Percentiles rank a stretch among this genome's conserved stretches.
These are phyloP conservation scores for Sialia sialis DNA, from an alignment of 2,113 vertebrate genomes.

Conservation along the genomic window DNA sequence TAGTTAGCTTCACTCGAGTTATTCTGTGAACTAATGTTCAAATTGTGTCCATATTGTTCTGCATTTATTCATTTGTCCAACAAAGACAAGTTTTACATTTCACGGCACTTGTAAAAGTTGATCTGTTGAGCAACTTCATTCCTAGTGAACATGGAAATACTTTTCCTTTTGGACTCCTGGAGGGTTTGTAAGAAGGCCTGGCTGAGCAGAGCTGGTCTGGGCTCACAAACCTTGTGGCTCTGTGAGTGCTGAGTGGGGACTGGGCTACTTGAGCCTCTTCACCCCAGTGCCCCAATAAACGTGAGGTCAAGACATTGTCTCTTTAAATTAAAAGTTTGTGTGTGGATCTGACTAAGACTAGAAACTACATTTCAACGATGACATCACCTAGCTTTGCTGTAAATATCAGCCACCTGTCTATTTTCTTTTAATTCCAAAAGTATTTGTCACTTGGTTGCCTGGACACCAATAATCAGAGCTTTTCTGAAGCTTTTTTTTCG, in stretches of 20 bases:
- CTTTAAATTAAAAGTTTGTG: neutral
- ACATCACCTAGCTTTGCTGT: neutral
- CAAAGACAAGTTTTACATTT: neutral
- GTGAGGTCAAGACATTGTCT: neutral
- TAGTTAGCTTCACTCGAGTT: neutral
- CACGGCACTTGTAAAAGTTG: rapidly evolving
- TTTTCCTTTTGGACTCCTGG: neutral
- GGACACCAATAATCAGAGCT: neutral
- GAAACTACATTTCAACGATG: neutral
- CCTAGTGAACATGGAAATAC: neutral
- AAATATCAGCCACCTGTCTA: neutral
- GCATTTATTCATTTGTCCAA: neutral
- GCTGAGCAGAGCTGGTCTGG: neutral
- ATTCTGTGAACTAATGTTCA: neutral
- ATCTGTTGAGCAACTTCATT: neutral
- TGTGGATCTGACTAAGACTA: neutral
- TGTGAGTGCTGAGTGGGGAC: rapidly evolving
- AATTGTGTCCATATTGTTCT: neutral
- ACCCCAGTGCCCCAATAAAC: too few species aligned
- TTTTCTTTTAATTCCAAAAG: neutral
- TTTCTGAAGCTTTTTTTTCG: neutral
- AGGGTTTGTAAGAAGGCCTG: neutral
- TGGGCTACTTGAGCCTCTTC: neutral
- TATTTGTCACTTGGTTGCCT: neutral
- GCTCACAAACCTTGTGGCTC: neutral